phyloP scores from a whole-genome alignment of 2,888 invertebrate genomes.

The Tuta absoluta region DNA sequence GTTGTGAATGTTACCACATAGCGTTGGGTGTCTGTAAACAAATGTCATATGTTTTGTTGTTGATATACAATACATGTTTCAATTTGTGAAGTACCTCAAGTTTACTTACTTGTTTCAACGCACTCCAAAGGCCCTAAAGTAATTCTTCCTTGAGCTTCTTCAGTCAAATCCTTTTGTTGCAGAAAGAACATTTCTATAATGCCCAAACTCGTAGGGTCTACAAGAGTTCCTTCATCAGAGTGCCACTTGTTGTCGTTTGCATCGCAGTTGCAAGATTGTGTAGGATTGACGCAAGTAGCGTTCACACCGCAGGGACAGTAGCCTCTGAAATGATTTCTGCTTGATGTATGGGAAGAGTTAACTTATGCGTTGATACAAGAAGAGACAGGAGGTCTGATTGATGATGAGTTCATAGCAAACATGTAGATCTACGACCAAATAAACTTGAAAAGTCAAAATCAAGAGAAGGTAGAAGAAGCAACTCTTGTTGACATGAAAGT shows the following conservation, averaged over 20 bases:
- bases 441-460: slow-evolving; percentile 12
- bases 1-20: slow-evolving; percentile 97
- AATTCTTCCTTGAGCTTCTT: slow-evolving; percentile 92
- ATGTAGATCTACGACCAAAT: background rate
- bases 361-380: background rate
- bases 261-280: slow-evolving; percentile 95
- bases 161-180: slow-evolving; percentile 90
- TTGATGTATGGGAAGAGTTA: slow-evolving; percentile 34
- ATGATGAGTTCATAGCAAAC: background rate
- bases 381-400: background rate
- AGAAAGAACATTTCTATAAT: slow-evolving; percentile 95
- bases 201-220: slow-evolving; percentile 89
- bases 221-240: slow-evolving; percentile 93
- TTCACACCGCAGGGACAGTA: slow-evolving; percentile 89
- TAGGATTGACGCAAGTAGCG: slow-evolving; percentile 89
- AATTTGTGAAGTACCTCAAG: background rate
- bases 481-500: background rate
- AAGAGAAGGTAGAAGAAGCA: no score
- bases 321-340: slow-evolving; percentile 75
- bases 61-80: background rate
- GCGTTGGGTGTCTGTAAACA: slow-evolving; percentile 89
- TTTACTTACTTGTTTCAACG: slow-evolving; percentile 93
- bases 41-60: background rate
- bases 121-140: slow-evolving; percentile 95
- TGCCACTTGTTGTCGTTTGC: slow-evolving; percentile 93